A percentile compares a stretch with the other conserved stretches of the same genome.
phyloP scores from a whole-genome alignment of 2,888 invertebrate genomes.

The Acrobasis suavella region DNA sequence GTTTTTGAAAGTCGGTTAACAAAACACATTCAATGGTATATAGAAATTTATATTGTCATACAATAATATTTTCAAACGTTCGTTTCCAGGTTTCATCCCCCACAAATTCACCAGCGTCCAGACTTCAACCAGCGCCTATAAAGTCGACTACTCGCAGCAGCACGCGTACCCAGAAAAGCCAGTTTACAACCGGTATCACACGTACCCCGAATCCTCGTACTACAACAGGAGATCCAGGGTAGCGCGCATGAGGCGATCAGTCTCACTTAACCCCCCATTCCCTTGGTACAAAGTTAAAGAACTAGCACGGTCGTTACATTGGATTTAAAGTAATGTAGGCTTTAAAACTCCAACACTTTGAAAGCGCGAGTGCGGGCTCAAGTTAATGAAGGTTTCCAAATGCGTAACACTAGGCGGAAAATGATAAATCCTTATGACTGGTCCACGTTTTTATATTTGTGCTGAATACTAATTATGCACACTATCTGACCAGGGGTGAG shows the following conservation, averaged over 20 bases:
- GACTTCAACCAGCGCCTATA: conserved; percentile 75
- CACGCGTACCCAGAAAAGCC: conserved; percentile 71
- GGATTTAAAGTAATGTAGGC: conserved; percentile 70
- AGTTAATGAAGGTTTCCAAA: background rate
- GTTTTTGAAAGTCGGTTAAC: no score
- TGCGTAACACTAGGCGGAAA: background rate
- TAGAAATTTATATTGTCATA: background rate
- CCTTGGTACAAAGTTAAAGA: conserved; percentile 91
- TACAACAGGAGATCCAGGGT: conserved; percentile 74
- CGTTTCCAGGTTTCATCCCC: conserved; percentile 66
- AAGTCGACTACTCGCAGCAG: conserved; percentile 77
- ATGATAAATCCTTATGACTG: background rate
- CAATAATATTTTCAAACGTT: background rate
- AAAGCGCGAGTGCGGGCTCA: conserved; percentile 5
- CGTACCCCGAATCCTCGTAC: conserved; percentile 61
- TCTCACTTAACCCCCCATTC: conserved; percentile 84
- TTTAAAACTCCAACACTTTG: conserved; percentile 26
- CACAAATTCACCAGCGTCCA: conserved; percentile 68
- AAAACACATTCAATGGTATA: no score
- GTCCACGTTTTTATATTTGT: no score
- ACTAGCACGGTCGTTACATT: conserved; percentile 85
- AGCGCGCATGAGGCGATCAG: conserved; percentile 62
- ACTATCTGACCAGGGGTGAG: no score
- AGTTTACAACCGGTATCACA: conserved; percentile 73
- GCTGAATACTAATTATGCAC: no score